Evolutionary conservation across 2,113 vertebrate species (phyloP).

Genomic region (Rallus limicola): DNA sequence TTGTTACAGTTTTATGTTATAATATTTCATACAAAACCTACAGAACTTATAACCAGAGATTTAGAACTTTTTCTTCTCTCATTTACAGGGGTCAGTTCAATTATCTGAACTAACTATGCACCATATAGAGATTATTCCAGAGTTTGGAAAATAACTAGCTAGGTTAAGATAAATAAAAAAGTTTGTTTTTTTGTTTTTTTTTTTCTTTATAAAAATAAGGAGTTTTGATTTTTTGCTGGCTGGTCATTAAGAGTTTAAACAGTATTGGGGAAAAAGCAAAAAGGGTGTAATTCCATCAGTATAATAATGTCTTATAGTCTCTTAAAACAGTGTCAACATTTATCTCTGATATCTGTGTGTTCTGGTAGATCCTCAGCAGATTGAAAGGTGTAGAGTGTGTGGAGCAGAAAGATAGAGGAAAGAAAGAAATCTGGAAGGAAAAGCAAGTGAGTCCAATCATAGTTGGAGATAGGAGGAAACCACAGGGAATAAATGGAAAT

Average conservation of each 20-base stretch:
- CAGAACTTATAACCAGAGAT: not conserved
- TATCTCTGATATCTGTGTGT: not conserved
- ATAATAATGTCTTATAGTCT: not conserved
- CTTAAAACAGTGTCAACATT: not conserved
- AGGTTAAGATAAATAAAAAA: not conserved
- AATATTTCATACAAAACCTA: not conserved
- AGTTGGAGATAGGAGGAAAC: not conserved
- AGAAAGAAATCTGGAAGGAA: not conserved
- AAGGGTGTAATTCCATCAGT: not conserved
- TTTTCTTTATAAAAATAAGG: not conserved
- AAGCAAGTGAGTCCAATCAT: not conserved
- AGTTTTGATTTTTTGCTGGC: not conserved
- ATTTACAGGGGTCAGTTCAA: not conserved
- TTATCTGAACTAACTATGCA: not conserved
- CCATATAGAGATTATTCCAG: not conserved
- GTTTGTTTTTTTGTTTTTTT: too few species aligned
- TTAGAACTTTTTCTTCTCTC: not conserved
- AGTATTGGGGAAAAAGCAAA: not conserved
- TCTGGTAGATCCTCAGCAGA: not conserved
- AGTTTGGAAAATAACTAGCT: not conserved
- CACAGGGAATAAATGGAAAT: not conserved
- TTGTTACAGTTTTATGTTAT: not conserved
- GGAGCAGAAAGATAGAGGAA: not conserved
- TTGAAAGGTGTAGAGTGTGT: not conserved
- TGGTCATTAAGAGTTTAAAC: not conserved